Evolutionary conservation across 2,113 vertebrate species (phyloP).

Genomic region (Anarrhichthys ocellatus): DNA sequence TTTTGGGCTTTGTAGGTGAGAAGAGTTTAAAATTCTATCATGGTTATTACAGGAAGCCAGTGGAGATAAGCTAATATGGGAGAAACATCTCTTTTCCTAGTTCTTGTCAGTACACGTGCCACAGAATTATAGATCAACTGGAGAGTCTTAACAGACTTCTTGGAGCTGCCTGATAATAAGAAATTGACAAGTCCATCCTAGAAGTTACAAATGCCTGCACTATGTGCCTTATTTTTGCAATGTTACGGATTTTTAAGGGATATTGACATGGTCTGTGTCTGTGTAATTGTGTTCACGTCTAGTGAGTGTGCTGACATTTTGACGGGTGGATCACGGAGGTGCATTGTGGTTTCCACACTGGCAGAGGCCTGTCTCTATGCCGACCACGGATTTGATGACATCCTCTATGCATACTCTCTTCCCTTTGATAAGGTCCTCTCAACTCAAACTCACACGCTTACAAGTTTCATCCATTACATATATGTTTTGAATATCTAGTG

Average conservation of each 20-base stretch:
- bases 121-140: neutral
- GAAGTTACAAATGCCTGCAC: neutral
- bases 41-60: neutral
- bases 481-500: neutral
- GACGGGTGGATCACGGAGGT: conserved; percentile 80
- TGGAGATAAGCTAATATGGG: neutral
- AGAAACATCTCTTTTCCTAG: neutral
- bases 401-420: conserved; percentile 86
- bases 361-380: conserved; percentile 87
- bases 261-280: conserved; percentile 6
- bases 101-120: neutral
- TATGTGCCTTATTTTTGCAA: neutral
- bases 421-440: conserved; percentile 79
- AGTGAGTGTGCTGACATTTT: conserved; percentile 88
- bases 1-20: neutral
- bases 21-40: neutral
- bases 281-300: conserved; percentile 18
- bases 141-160: neutral
- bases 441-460: neutral
- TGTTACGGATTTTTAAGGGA: neutral
- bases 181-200: neutral
- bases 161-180: neutral
- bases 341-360: conserved; percentile 87
- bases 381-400: conserved; percentile 88
- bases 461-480: neutral